A percentile compares a stretch with the other conserved stretches of the same genome.
Conservation (phyloP, 1,140 invertebrate genomes). For the Drosophila biarmipes region DNA sequence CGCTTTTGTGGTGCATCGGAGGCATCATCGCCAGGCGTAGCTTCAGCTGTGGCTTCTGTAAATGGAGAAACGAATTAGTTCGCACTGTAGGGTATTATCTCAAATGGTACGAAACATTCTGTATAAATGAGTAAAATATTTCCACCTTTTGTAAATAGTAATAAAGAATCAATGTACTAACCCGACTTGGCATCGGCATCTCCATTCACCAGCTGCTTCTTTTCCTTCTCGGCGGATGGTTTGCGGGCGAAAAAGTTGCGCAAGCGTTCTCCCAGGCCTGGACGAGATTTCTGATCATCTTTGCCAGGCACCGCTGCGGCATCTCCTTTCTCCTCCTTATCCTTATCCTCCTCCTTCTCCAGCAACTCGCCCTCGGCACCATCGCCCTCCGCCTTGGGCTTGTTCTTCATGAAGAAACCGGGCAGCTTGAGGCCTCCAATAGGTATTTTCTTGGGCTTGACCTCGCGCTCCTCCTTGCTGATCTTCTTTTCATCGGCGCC, state of each 20-base stretch:
- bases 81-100: not conserved
- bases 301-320: slow-evolving; percentile 51
- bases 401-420: slow-evolving; percentile 91
- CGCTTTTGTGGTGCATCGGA: slow-evolving; percentile 73
- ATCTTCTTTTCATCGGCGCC: slow-evolving; percentile 86
- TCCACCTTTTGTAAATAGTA: not conserved
- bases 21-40: slow-evolving; percentile 79
- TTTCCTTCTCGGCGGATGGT: slow-evolving; percentile 69
- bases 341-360: slow-evolving; percentile 74
- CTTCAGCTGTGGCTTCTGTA: slow-evolving; percentile 84
- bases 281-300: slow-evolving; percentile 71
- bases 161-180: slow-evolving; percentile 30
- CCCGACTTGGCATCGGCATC: slow-evolving; percentile 81
- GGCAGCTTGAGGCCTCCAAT: slow-evolving; percentile 93
- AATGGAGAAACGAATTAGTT: not conserved
- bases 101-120: no score
- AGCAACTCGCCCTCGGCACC: slow-evolving; percentile 84
- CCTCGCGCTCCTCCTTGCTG: slow-evolving; percentile 88
- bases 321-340: slow-evolving; percentile 63
- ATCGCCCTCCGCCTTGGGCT: slow-evolving; percentile 85
- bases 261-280: slow-evolving; percentile 72
- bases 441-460: slow-evolving; percentile 91
- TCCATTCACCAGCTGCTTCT: slow-evolving; percentile 63
- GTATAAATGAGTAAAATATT: no score
- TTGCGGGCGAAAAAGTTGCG: slow-evolving; percentile 79